These are phyloP conservation scores for Lasioglossum calceatum DNA, from an alignment of 2,888 invertebrate genomes.

Conservation along the genomic window DNA sequence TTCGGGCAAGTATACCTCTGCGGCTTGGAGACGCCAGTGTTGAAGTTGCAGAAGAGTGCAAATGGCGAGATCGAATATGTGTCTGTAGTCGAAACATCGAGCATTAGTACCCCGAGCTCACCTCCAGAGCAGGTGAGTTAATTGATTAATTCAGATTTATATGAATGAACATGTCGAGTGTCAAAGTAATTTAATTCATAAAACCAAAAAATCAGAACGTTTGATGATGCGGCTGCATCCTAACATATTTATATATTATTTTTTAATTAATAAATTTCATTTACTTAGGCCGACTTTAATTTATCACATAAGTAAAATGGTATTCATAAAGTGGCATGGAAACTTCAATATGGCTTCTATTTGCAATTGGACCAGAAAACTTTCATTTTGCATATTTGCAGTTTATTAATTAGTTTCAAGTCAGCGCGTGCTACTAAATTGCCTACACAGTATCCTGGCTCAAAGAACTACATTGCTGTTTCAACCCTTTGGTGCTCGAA, in stretches of 20 bases:
- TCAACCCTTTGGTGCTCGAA: neutral
- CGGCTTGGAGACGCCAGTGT: constrained; percentile 94
- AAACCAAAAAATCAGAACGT: neutral
- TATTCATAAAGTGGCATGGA: neutral
- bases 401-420: neutral
- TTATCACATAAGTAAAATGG: too few species aligned
- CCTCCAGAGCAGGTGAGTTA: constrained; percentile 86
- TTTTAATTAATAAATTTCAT: neutral
- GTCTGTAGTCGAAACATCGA: constrained; percentile 88
- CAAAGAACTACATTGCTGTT: neutral
- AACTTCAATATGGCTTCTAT: neutral
- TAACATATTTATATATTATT: too few species aligned
- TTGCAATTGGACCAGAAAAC: neutral
- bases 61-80: constrained; percentile 88
- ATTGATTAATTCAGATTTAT: neutral
- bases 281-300: neutral
- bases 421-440: neutral
- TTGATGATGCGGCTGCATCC: neutral
- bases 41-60: constrained; percentile 89
- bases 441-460: neutral
- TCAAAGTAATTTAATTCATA: neutral
- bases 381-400: neutral
- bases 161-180: neutral
- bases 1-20: constrained; percentile 94
- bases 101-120: constrained; percentile 85